Conservation (phyloP, 2,113 vertebrate species). For the Atlantisia rogersi region DNA sequence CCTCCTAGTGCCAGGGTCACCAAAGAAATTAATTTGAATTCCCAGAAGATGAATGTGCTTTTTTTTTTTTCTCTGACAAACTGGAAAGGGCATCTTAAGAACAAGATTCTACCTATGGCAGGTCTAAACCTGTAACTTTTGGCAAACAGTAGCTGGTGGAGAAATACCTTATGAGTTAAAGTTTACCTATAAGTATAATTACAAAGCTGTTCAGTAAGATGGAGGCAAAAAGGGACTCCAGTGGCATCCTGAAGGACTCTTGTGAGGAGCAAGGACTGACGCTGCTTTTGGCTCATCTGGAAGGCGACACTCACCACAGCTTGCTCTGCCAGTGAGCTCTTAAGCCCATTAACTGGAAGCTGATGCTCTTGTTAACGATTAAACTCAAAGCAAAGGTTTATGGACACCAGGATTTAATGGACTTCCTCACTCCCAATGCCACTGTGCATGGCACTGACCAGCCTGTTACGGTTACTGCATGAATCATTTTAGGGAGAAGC, state of each 20-base stretch:
- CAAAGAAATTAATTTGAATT: not conserved
- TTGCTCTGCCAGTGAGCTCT: not conserved
- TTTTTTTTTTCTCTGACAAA: not conserved
- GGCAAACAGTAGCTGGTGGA: not conserved
- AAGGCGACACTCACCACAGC: not conserved
- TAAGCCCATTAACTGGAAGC: not conserved
- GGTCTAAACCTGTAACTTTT: not conserved
- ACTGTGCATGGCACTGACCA: rapidly evolving
- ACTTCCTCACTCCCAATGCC: not conserved
- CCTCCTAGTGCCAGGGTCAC: not conserved
- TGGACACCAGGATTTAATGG: not conserved
- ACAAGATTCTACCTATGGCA: not conserved
- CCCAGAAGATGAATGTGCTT: not conserved
- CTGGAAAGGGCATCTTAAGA: not conserved
- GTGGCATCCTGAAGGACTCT: not conserved
- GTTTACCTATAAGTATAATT: not conserved
- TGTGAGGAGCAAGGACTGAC: not conserved
- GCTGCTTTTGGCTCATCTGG: not conserved
- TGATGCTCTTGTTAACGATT: not conserved
- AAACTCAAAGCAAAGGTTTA: not conserved
- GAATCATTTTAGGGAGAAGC: not conserved
- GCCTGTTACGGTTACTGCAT: not conserved
- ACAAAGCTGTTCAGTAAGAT: not conserved
- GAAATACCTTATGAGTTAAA: not conserved
- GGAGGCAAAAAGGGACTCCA: not conserved